Percentiles rank a stretch among this genome's conserved stretches.
phyloP scores from a whole-genome alignment of 2,888 invertebrate genomes.

The Macrosiphum euphorbiae region DNA sequence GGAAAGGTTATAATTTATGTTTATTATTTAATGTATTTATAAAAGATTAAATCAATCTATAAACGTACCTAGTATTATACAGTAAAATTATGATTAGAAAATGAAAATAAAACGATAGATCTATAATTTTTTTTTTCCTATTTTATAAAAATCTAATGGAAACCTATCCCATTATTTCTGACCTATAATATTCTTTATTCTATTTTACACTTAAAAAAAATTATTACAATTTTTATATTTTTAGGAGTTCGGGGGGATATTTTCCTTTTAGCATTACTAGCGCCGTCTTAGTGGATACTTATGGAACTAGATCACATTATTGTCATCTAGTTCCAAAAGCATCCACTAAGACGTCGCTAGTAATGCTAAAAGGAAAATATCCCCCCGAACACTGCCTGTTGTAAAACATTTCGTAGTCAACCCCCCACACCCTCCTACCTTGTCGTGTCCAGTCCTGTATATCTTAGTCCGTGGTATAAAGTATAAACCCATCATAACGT shows the following conservation, averaged over 20 bases:
- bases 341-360: too few species aligned
- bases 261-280: too few species aligned
- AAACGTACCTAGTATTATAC: not conserved
- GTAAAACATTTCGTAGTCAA: too few species aligned
- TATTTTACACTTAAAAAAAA: not conserved
- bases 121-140: not conserved
- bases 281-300: too few species aligned
- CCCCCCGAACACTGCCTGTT: too few species aligned
- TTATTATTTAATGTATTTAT: not conserved
- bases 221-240: not conserved
- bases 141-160: not conserved
- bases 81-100: not conserved
- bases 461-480: too few species aligned
- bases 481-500: slow-evolving; percentile 46
- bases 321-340: too few species aligned
- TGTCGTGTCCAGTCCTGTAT: too few species aligned
- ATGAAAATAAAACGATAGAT: not conserved
- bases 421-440: too few species aligned
- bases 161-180: not conserved
- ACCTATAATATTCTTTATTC: not conserved
- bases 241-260: too few species aligned
- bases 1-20: not conserved
- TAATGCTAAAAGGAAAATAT: too few species aligned
- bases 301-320: too few species aligned
- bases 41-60: not conserved